These are phyloP conservation scores for Ceriagrion tenellum DNA, from an alignment of 2,888 invertebrate species.

Conservation along the genomic window DNA sequence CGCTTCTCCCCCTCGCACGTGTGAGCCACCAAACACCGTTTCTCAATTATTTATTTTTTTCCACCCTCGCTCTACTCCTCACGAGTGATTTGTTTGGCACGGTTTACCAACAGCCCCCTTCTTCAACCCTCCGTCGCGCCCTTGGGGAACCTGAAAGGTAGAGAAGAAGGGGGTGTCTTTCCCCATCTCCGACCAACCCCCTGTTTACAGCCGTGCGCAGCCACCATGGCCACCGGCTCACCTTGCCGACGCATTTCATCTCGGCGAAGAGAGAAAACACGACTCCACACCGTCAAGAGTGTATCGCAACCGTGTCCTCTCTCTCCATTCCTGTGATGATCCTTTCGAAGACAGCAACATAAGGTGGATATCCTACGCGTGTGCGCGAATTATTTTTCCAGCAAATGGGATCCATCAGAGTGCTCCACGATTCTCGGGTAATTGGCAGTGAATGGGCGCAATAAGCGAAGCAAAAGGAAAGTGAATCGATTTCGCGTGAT, in stretches of 20 bases:
- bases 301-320: neutral
- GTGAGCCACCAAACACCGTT: neutral
- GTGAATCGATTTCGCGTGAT: no score
- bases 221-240: neutral
- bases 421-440: no score
- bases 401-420: no score
- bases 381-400: no score
- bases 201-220: neutral
- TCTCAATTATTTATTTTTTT: neutral
- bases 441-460: no score
- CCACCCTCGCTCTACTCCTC: neutral
- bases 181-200: neutral
- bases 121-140: neutral
- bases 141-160: neutral
- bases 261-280: neutral
- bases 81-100: conserved; percentile 11
- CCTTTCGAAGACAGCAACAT: no score
- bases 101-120: neutral
- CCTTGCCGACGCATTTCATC: neutral
- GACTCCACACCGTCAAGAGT: neutral
- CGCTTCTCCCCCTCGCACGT: neutral
- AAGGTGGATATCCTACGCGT: no score
- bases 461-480: no score
- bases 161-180: neutral
- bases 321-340: neutral